Percentiles rank a stretch among this genome's conserved stretches.
These are phyloP conservation scores for Thyatira batis DNA, from an alignment of 2,888 invertebrate species.

Conservation along the genomic window DNA sequence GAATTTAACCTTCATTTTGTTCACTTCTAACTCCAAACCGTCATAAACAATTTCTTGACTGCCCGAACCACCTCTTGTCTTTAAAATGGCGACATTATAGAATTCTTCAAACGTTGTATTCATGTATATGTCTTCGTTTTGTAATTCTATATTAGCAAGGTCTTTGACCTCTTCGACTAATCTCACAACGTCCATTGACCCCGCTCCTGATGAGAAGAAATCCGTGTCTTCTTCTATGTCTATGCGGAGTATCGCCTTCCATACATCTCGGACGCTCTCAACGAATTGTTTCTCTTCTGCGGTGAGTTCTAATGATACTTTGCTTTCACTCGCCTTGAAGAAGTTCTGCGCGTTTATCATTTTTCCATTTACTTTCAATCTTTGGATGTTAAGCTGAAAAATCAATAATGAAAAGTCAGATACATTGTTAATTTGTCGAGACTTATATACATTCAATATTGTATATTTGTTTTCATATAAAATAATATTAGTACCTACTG, in stretches of 20 bases:
- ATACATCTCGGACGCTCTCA: constrained; percentile 85
- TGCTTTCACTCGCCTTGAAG: constrained; percentile 84
- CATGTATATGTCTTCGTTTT: constrained; percentile 96
- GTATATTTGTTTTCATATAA: too few relatives aligned
- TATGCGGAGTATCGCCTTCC: constrained; percentile 92
- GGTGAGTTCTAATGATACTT: constrained; percentile 84
- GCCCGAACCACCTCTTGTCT: constrained; percentile 83
- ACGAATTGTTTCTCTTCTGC: constrained; percentile 88
- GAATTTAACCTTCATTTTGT: constrained; percentile 92
- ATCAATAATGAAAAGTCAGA: not conserved
- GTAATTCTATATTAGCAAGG: constrained; percentile 87
- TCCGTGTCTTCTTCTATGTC: constrained; percentile 91
- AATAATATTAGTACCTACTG: too few relatives aligned
- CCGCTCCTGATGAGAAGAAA: constrained; percentile 97
- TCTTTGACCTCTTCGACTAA: constrained; percentile 96
- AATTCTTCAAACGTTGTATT: constrained; percentile 94
- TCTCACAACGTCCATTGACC: constrained; percentile 98
- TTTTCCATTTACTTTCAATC: constrained; percentile 89
- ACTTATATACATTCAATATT: too few relatives aligned
- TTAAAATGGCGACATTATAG: constrained; percentile 84
- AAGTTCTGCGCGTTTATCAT: constrained; percentile 92
- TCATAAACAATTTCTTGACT: constrained; percentile 85
- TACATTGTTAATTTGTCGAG: not conserved
- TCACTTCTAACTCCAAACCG: constrained; percentile 88
- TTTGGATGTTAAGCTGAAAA: constrained; percentile 87